Conservation (phyloP, 2,888 invertebrate genomes). For the Cheilosia impressa region DNA sequence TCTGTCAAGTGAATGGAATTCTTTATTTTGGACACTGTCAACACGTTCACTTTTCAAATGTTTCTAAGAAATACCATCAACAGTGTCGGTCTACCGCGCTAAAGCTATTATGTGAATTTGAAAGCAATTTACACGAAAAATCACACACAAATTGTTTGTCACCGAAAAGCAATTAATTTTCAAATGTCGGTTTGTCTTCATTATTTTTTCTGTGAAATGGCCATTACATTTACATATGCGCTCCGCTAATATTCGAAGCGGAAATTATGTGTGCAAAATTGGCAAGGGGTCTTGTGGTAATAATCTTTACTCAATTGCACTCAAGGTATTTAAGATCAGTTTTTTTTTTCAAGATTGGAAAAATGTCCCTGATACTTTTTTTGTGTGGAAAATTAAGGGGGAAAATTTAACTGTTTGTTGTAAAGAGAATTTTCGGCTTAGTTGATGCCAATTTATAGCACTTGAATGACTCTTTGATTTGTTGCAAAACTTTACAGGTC, state of each 20-base stretch:
- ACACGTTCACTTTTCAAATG: conserved; percentile 29
- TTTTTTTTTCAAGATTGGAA: too few species aligned
- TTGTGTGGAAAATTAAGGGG: too few species aligned
- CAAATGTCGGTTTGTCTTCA: conserved; percentile 23
- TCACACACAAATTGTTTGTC: conserved; percentile 27
- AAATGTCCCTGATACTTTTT: too few species aligned
- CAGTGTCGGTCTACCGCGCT: conserved; percentile 22
- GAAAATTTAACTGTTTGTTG: too few species aligned
- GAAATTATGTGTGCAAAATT: conserved; percentile 26
- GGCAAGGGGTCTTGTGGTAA: background rate
- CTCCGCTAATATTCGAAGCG: conserved; percentile 12
- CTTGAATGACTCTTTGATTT: too few species aligned
- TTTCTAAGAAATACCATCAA: conserved; percentile 20
- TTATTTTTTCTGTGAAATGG: conserved; percentile 10
- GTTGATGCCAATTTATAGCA: too few species aligned
- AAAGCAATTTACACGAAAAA: conserved; percentile 43
- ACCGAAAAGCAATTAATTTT: conserved; percentile 23
- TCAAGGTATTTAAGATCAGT: too few species aligned
- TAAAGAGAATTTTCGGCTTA: too few species aligned
- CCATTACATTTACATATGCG: background rate
- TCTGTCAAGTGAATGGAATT: background rate
- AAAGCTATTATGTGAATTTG: background rate
- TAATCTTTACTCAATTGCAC: too few species aligned
- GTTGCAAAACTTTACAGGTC: too few species aligned
- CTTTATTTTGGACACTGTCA: conserved; percentile 42